phyloP scores from a whole-genome alignment of 2,113 vertebrate genomes.

The Lasiurus borealis region DNA sequence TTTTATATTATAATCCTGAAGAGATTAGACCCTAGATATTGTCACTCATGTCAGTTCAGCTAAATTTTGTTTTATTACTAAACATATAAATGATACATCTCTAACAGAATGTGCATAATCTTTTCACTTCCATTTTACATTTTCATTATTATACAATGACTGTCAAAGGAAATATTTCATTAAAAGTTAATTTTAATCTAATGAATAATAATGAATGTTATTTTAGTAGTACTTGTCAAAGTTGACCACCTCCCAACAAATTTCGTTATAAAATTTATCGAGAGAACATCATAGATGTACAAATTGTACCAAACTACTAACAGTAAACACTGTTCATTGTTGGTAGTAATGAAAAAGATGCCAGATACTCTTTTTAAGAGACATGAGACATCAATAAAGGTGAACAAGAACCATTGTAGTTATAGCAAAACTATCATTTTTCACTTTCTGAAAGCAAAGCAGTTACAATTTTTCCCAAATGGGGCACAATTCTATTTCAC shows the following conservation, averaged over 20 bases:
- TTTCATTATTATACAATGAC: conserved; percentile 52
- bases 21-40: conserved; percentile 55
- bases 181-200: conserved; percentile 68
- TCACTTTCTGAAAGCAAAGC: conserved; percentile 12
- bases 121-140: conserved; percentile 53
- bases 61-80: conserved; percentile 66
- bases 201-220: conserved; percentile 63
- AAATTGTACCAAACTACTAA: conserved; percentile 7
- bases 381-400: background rate
- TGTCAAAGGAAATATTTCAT: conserved; percentile 64
- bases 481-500: background rate
- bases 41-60: conserved; percentile 46
- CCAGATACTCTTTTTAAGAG: background rate
- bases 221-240: conserved; percentile 22
- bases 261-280: background rate
- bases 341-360: conserved; percentile 1
- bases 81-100: conserved; percentile 37
- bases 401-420: background rate
- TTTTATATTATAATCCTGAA: conserved; percentile 19
- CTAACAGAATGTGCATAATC: conserved; percentile 22
- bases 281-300: background rate
- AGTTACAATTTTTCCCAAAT: background rate
- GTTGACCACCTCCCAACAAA: conserved; percentile 13
- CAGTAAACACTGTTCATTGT: background rate
- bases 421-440: background rate